Evolutionary conservation across 92 coral and sea anemone species (phyloP).

Genomic region (Umimayanthus kanabou): DNA sequence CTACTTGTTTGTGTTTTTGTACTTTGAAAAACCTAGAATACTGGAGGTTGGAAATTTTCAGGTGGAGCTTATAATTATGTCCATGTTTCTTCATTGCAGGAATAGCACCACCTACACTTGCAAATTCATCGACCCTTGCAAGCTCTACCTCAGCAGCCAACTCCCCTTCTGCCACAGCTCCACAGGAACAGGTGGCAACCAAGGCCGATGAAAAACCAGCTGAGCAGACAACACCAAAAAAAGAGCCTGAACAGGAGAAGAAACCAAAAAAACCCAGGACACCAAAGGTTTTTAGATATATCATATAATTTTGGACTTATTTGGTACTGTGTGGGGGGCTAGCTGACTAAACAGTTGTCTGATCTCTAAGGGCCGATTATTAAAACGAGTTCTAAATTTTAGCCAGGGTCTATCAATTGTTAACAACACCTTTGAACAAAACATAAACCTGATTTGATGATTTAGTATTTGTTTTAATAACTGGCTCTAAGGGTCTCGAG

Average conservation of each 20-base stretch:
- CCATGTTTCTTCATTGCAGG: neutral
- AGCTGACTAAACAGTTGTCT: too few species aligned
- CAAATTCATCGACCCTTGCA: constrained; percentile 15
- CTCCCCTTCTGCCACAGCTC: constrained; percentile 11
- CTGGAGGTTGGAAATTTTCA: too few species aligned
- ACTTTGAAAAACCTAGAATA: neutral
- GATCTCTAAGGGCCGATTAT: too few species aligned
- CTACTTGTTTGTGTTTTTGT: neutral
- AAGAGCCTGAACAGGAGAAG: constrained; percentile 68
- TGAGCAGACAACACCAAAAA: constrained; percentile 51
- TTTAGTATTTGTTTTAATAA: too few species aligned
- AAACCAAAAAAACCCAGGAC: constrained; percentile 71
- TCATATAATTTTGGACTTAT: too few species aligned
- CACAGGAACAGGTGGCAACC: constrained; percentile 38
- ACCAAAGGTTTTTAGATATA: constrained; percentile 53
- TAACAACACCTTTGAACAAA: too few species aligned
- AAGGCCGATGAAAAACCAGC: constrained; percentile 42
- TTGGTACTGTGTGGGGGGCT: too few species aligned
- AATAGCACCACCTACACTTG: constrained; percentile 19
- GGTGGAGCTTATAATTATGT: too few species aligned
- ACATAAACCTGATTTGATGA: too few species aligned
- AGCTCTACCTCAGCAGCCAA: constrained; percentile 19
- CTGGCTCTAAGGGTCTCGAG: too few species aligned
- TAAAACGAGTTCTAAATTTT: too few species aligned
- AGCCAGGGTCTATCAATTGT: too few species aligned